Base-by-base conservation (phyloP, 2,888 invertebrate species). In the Busseola fusca region DNA sequence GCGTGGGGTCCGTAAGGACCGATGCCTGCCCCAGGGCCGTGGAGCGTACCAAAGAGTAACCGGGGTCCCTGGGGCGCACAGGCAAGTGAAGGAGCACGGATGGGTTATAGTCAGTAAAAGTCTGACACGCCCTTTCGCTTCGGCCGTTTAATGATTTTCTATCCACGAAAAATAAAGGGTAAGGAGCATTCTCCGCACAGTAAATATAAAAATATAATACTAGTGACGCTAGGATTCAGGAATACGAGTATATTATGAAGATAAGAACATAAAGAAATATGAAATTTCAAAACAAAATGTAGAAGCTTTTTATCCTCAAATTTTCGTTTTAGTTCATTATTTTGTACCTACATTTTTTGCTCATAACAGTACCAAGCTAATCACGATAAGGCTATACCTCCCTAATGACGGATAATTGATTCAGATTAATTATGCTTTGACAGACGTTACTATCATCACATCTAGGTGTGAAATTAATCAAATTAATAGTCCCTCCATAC, bases 351-450 rank as follows among this genome's bases (percentile, higher is more conserved):
- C 16, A 7, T 37, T 65, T 62, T 48, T 64, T 25, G 4, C 30
- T 12, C 5, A 9, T 12, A 40, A n/a, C 16, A 34, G 40, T 14
- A n/a, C n/a, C n/a, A n/a, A 48, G 7, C 18, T 27, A 9, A 45
- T 37, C 6, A 25, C 10, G 27, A 18, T 9, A 45, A 37, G n/a
- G 59, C 21, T 54, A 69, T 25, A 30, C 10, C 10, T 16, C 42
- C 34, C 30, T 57, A 52, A 52, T 71, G 21, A 18, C 37, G 12
- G 25, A 12, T 67, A 69, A 76, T 64, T 70, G 56, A 70, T 64
- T 62, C 50, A 54, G 30, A 45, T 56, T 64, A 75, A 70, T 59
- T 21, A 62, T 50, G 45, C 62, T 56, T 64, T 57, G 21, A 77
- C 30, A 52, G 42, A 57, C 27, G 56, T 69, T n/a, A 52, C 64